Base-by-base conservation (phyloP, 2,888 invertebrate species). In the Patella depressa region DNA sequence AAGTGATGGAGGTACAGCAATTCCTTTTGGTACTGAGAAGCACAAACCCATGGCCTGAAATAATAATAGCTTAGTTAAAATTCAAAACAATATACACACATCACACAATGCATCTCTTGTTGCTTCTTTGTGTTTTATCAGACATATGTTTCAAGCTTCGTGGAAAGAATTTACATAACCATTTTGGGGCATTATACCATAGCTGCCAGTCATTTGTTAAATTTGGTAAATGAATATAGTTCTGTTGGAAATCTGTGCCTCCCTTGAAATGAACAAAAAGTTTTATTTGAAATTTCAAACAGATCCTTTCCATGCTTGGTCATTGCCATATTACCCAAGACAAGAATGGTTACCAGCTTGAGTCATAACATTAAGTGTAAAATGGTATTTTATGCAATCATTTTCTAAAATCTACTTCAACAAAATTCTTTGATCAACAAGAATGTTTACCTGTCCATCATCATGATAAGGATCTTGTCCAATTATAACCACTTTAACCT, bases 381-480 rank as follows among this genome's bases (percentile, higher is more conserved):
- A 45, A 4, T 45, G 45, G 45, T 45, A 45, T 45, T 45, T 34
- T 34, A 45, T 45, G 45, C 45, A 45, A 9, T 45, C 9, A 45
- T 45, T 45, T 45, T 45, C 45, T 45, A 9, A 45, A 45, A 45
- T 45, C 45, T 45, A 45, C 45, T 45, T 45, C 1, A 45, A 45
- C 45, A 45, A 45, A 45, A 9, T 45, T 45, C 9, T 45, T 7
- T n/a, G n/a, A 45, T 45, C 45, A 45, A 45, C 15, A 9, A 55
- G 12, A 29, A 17, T 59, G 54, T 73, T 70, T 82, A 89, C 90
- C 88, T 90, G 90, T 5, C 86, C 89, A 79, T 88, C 83, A 77
- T 89, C 89, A 83, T 90, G 90, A 78, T 90, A 90, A 14, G 90
- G 90, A 79, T 90, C 90, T 81, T 90, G 90, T 34, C 90, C 90